Conservation (phyloP, 1,140 invertebrate species). For the Calycopis cecrops region DNA sequence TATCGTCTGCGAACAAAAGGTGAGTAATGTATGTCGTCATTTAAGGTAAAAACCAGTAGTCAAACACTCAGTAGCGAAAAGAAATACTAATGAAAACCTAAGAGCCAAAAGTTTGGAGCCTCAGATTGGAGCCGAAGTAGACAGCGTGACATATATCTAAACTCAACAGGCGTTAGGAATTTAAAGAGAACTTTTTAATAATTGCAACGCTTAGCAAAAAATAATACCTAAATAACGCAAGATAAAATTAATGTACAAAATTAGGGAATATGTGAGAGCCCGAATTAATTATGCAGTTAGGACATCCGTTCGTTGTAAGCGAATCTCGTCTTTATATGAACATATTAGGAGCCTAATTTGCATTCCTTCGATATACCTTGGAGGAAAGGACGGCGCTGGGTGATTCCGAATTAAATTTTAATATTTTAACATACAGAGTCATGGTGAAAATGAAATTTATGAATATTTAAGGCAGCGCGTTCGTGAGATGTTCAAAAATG, state of each 20-base stretch:
- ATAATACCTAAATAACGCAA: too few relatives aligned
- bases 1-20: too few relatives aligned
- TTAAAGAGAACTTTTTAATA: too few relatives aligned
- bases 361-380: neutral
- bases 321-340: neutral
- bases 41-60: too few relatives aligned
- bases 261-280: neutral
- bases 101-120: too few relatives aligned
- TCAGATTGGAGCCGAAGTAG: too few relatives aligned
- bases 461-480: neutral
- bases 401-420: conserved; percentile 22
- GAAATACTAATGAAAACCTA: too few relatives aligned
- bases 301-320: neutral
- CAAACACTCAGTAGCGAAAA: too few relatives aligned
- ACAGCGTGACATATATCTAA: too few relatives aligned
- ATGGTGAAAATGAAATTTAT: conserved; percentile 13
- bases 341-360: conserved; percentile 10
- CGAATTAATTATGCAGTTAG: neutral
- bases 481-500: conserved; percentile 1
- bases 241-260: conserved; percentile 6
- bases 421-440: conserved; percentile 17
- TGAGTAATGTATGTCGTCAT: too few relatives aligned
- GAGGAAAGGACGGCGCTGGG: neutral
- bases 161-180: too few relatives aligned
- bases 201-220: too few relatives aligned